phyloP scores from a whole-genome alignment of 2,113 vertebrate species.

The Andinoacara biseriatus region DNA sequence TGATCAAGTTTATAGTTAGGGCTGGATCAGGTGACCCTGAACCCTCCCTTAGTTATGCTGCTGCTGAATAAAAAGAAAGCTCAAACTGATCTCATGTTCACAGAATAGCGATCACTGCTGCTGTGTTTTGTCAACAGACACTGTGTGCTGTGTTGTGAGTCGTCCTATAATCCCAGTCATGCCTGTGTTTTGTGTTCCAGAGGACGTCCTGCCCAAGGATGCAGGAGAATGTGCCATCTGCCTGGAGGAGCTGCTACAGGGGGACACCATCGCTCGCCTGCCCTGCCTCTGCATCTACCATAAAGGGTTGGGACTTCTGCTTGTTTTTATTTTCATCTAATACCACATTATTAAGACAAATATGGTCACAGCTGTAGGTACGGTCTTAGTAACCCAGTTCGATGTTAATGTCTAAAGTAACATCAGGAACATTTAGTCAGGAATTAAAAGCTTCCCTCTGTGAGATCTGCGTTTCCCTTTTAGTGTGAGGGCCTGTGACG shows the following conservation, averaged over 20 bases:
- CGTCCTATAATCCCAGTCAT: background rate
- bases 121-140: constrained; percentile 3
- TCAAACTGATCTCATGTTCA: background rate
- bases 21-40: too few relatives aligned
- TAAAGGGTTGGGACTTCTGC: constrained; percentile 83
- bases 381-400: background rate
- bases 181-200: constrained; percentile 71
- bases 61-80: background rate
- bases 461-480: background rate
- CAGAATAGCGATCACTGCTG: background rate
- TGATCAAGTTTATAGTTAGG: too few relatives aligned
- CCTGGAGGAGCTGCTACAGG: constrained; percentile 93
- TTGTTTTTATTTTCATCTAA: background rate
- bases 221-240: constrained; percentile 97
- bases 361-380: background rate
- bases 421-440: background rate
- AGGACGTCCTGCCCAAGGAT: constrained; percentile 95
- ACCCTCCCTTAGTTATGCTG: too few relatives aligned
- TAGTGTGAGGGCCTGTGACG: background rate
- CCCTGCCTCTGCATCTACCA: constrained; percentile 98
- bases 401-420: too few relatives aligned
- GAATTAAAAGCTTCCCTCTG: background rate
- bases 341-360: too few relatives aligned
- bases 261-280: constrained; percentile 95
- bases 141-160: background rate